phyloP scores from a whole-genome alignment of 2,797 vertebrate species.

The Hippopotamyrus pictus region DNA sequence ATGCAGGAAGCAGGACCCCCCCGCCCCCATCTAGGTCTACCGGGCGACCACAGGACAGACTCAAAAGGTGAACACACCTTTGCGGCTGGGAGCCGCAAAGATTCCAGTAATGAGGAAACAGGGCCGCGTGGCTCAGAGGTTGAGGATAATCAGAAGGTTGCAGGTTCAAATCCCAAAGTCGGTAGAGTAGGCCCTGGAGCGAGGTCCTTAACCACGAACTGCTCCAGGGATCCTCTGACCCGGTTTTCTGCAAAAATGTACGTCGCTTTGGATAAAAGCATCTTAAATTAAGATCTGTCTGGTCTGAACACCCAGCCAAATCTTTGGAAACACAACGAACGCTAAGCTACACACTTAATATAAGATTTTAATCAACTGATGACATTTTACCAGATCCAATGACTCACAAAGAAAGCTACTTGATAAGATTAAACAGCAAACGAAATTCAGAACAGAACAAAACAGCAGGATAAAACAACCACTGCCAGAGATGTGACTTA shows the following conservation, averaged over 20 bases:
- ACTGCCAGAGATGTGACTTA: background rate
- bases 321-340: background rate
- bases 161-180: background rate
- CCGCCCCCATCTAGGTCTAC: background rate
- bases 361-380: background rate
- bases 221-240: background rate
- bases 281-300: background rate
- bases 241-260: background rate
- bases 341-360: background rate
- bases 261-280: background rate
- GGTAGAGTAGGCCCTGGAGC: background rate
- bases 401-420: background rate
- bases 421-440: background rate
- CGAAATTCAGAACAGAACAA: background rate
- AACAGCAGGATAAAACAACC: background rate
- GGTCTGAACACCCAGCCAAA: background rate
- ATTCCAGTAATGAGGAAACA: background rate
- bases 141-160: background rate
- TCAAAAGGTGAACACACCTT: background rate
- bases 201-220: background rate
- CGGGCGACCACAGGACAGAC: no score
- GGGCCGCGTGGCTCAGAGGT: background rate
- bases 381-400: background rate
- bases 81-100: no score
- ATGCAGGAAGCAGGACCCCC: background rate